Base-by-base conservation (phyloP, 2,888 invertebrate species). In the Corbicula japonica region DNA sequence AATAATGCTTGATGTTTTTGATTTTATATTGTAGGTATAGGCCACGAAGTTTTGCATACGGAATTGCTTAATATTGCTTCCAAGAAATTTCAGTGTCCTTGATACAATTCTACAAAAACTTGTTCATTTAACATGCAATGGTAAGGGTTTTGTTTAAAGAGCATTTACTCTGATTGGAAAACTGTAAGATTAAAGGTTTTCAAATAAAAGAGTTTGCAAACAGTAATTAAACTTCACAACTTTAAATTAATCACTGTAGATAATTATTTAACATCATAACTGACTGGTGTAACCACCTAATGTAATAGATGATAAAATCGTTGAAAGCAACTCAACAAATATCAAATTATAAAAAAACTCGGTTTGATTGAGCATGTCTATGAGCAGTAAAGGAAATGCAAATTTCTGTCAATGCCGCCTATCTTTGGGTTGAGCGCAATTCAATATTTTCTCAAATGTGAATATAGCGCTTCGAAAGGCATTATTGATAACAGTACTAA, bases 91-190 rank as follows among this genome's bases (percentile, higher is more conserved):
- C 32, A 44, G 46, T 44, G 56, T 58, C 8, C 32, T 69, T n/a
- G 56, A 58, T 18, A 56, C 69, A 1, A 34, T 69, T 15, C 15
- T 58, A n/a, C 44, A 69, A 41, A 32, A 69, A 46, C 34, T 69
- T 28, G 69, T 69, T n/a, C 30, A 41, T 21, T n/a, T 58, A 5
- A 69, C 56, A 23, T 69, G 69, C 46, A 46, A 58, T 18, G 62
- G 62, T 62, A 62, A 28, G 41, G 8, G 41, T 41, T 15, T 41
- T 41, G 8, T 15, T n/a, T n/a, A n/a, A n/a, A 41, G 8, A 41
- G 41, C 41, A 41, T 12, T 41, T 12, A 41, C 8, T 12, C 41
- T 15, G 15, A 8, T 41, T 41, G 15, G 15, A 41, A 12, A 41
- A 12, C 41, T 12, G 15, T 41, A 41, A 41, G 15, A 8, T 12